Conservation (phyloP, 2,113 vertebrate species). For the Mormyrus lacerda region DNA sequence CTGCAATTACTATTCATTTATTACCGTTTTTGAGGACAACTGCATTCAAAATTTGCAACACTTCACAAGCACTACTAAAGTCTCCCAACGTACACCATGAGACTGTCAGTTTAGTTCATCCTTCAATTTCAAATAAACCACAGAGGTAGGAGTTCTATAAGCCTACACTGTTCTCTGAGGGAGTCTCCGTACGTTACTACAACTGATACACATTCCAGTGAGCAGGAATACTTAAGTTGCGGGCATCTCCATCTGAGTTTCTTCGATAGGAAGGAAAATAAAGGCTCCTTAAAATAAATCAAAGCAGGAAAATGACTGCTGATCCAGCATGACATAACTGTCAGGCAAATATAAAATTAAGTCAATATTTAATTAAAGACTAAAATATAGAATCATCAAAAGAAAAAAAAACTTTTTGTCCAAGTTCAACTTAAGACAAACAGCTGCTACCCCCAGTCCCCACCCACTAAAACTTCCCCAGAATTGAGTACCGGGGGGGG, state of each 20-base stretch:
- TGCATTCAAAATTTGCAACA: slow-evolving; percentile 15
- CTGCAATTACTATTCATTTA: slow-evolving; percentile 28
- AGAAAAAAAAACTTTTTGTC: neutral
- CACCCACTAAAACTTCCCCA: neutral
- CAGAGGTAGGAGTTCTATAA: slow-evolving; percentile 5
- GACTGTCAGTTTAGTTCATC: neutral
- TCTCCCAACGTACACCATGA: slow-evolving; percentile 12
- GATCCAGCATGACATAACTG: slow-evolving; percentile 14
- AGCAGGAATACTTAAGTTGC: neutral
- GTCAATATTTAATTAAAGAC: neutral
- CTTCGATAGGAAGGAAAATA: neutral
- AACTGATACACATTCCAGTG: neutral
- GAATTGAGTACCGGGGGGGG: neutral
- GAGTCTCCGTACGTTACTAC: neutral
- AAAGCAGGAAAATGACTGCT: slow-evolving; percentile 10
- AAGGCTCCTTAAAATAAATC: neutral
- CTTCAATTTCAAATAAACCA: neutral
- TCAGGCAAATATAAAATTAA: slow-evolving; percentile 21
- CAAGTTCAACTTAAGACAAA: slow-evolving; percentile 17
- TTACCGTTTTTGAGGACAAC: slow-evolving; percentile 18
- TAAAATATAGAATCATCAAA: slow-evolving; percentile 6
- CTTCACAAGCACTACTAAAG: slow-evolving; percentile 25
- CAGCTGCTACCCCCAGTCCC: neutral
- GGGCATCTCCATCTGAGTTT: neutral
- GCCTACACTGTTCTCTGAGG: neutral